Percentiles rank a stretch among this genome's conserved stretches.
These are phyloP conservation scores for Leptopterna dolabrata DNA, from an alignment of 2,888 invertebrate species.

Conservation along the genomic window DNA sequence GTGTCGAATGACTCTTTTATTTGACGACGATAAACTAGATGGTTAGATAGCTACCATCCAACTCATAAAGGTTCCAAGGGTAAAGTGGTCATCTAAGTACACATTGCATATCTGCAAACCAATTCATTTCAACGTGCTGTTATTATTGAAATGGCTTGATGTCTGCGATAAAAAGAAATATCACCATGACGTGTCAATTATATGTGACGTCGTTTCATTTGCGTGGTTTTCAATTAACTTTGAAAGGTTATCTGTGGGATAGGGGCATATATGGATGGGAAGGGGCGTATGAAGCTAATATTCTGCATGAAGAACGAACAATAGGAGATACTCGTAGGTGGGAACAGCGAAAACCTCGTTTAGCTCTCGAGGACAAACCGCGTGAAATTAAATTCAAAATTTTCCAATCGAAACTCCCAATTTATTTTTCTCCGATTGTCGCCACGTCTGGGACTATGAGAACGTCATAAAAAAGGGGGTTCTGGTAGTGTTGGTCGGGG, in stretches of 20 bases:
- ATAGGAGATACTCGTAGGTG: neutral
- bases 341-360: neutral
- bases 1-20: too few species aligned
- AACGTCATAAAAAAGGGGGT: neutral
- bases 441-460: neutral
- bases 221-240: neutral
- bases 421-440: neutral
- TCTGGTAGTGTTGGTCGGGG: neutral
- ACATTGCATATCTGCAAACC: too few species aligned
- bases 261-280: neutral
- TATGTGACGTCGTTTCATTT: neutral
- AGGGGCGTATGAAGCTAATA: too few species aligned
- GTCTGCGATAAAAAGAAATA: too few species aligned
- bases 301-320: neutral
- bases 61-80: too few species aligned
- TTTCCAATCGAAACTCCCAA: neutral
- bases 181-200: neutral
- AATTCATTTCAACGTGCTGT: too few species aligned
- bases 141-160: too few species aligned
- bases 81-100: too few species aligned
- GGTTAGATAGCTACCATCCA: too few species aligned
- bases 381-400: constrained; percentile 8
- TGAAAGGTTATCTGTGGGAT: neutral
- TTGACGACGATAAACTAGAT: too few species aligned
- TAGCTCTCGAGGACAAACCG: neutral